These are phyloP conservation scores for Caenorhabditis japonica DNA, from an alignment of 2,888 invertebrate species.

Conservation along the genomic window DNA sequence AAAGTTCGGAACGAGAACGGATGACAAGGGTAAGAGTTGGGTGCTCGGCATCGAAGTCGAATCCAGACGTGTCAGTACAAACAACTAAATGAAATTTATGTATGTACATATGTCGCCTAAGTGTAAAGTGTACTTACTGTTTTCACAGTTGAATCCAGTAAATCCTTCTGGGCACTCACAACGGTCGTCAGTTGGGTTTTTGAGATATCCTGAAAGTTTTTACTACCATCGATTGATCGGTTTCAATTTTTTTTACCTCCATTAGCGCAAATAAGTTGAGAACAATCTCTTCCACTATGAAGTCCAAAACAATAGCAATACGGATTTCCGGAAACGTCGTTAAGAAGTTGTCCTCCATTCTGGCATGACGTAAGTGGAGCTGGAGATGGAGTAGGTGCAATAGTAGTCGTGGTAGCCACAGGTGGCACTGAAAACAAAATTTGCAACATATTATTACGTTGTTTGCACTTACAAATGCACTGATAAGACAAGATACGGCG, in stretches of 20 bases:
- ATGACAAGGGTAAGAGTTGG: slow-evolving; percentile 67
- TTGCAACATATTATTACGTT: not conserved
- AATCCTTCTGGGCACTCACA: slow-evolving; percentile 61
- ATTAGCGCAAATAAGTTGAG: slow-evolving; percentile 60
- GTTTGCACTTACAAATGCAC: slow-evolving; percentile 55
- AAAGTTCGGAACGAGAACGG: slow-evolving; percentile 51
- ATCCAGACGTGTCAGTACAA: slow-evolving; percentile 57
- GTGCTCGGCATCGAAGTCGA: slow-evolving; percentile 58
- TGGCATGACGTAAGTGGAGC: slow-evolving; percentile 52
- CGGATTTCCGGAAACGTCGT: slow-evolving; percentile 41
- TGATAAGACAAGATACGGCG: slow-evolving; percentile 57
- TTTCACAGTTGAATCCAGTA: slow-evolving; percentile 63
- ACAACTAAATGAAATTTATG: too few relatives aligned
- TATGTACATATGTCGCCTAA: not conserved
- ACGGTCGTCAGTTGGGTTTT: slow-evolving; percentile 21
- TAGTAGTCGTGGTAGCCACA: slow-evolving; percentile 30
- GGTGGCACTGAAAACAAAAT: slow-evolving; percentile 41
- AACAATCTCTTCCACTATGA: slow-evolving; percentile 58
- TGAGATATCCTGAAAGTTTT: slow-evolving; percentile 25
- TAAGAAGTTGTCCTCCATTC: slow-evolving; percentile 59
- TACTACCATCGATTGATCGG: too few relatives aligned
- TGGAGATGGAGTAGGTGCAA: slow-evolving; percentile 44
- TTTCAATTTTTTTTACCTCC: too few relatives aligned
- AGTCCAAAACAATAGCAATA: slow-evolving; percentile 64
- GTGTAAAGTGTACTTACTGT: slow-evolving; percentile 27